A percentile compares a stretch with the other conserved stretches of the same genome.
Conservation (phyloP, 2,888 invertebrate species). For the Saturnia japonica region DNA sequence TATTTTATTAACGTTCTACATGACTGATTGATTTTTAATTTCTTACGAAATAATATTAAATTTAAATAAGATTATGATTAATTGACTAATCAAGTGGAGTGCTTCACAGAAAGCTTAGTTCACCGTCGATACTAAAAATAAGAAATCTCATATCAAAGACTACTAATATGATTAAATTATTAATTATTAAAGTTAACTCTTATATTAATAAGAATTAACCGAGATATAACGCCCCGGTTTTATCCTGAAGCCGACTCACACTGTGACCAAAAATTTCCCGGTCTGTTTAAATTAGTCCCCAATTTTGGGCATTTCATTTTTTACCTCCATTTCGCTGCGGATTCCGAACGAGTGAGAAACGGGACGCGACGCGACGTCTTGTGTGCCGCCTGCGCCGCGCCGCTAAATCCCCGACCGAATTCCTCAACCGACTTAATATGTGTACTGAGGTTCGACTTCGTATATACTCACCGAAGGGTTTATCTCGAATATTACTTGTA, state of each 20-base stretch:
- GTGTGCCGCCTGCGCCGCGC: neutral
- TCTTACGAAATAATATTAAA: no score
- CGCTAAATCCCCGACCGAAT: neutral
- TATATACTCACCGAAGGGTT: neutral
- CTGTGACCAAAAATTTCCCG: neutral
- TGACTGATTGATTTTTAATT: no score
- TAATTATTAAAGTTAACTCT: no score
- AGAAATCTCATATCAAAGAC: no score
- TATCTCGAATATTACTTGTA: neutral
- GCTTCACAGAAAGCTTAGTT: no score
- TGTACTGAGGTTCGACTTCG: neutral
- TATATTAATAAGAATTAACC: no score
- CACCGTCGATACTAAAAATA: no score
- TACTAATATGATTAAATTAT: no score
- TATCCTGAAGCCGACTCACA: neutral
- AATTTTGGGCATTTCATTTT: neutral
- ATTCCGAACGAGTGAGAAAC: neutral
- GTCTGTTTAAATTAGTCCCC: neutral
- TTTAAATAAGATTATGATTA: no score
- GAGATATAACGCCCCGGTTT: neutral
- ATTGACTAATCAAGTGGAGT: no score
- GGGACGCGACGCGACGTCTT: neutral
- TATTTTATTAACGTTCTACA: no score
- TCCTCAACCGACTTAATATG: neutral
- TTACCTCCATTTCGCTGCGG: conserved; percentile 3